phyloP scores from a whole-genome alignment of 2,888 invertebrate species.

The Brachypterus glaber region DNA sequence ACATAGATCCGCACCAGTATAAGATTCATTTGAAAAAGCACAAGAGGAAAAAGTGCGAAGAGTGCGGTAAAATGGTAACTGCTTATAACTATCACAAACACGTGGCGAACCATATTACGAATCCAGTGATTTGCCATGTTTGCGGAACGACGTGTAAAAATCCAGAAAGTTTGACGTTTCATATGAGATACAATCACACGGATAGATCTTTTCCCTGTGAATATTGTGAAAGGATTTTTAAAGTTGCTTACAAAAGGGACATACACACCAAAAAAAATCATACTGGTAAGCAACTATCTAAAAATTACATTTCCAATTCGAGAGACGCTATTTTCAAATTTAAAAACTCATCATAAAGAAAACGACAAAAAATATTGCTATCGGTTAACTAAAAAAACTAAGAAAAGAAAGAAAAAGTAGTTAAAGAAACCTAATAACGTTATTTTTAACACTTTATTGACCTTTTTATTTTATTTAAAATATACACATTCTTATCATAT shows the following conservation, averaged over 20 bases:
- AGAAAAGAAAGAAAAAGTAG: no score
- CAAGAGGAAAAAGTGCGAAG: slow-evolving; percentile 19
- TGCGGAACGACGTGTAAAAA: slow-evolving; percentile 33
- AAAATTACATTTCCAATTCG: no score
- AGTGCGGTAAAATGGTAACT: slow-evolving; percentile 19
- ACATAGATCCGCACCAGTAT: slow-evolving; percentile 12
- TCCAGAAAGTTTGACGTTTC: slow-evolving; percentile 30
- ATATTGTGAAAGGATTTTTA: slow-evolving; percentile 28
- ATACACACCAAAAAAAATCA: slow-evolving; percentile 32
- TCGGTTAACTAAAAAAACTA: no score
- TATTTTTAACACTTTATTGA: no score
- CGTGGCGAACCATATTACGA: slow-evolving; percentile 25
- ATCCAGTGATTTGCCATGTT: slow-evolving; percentile 27
- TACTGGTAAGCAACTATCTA: slow-evolving; percentile 18
- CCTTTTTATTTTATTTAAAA: no score
- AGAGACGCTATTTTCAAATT: no score
- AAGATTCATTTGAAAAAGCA: slow-evolving; percentile 22
- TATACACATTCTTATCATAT: no score
- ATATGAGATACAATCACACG: slow-evolving; percentile 32
- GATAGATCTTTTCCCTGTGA: slow-evolving; percentile 30
- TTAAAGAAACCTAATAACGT: no score
- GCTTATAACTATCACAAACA: slow-evolving; percentile 24
- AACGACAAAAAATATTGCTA: no score
- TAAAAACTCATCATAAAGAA: no score
- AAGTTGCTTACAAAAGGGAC: slow-evolving; percentile 28